Percentiles rank a stretch among this genome's conserved stretches.
phyloP scores from a whole-genome alignment of 2,888 invertebrate genomes.

The Polia nebulosa region DNA sequence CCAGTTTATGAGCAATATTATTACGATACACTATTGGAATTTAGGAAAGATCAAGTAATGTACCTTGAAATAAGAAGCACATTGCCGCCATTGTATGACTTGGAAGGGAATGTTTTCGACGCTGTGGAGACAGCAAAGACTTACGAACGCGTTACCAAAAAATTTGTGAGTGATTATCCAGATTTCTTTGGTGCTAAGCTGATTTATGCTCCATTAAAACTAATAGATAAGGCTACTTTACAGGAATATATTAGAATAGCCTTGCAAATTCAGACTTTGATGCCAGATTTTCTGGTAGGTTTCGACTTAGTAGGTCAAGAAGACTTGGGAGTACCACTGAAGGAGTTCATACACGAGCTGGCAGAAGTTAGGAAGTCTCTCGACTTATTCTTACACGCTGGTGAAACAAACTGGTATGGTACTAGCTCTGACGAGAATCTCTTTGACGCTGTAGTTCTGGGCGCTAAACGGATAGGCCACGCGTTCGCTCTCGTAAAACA shows the following conservation, averaged over 20 bases:
- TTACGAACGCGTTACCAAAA: conserved; percentile 90
- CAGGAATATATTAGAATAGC: conserved; percentile 86
- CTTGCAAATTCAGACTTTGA: conserved; percentile 82
- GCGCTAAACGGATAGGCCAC: conserved; percentile 94
- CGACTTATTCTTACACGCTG: conserved; percentile 95
- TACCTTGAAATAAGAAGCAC: conserved; percentile 93
- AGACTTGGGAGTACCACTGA: conserved; percentile 92
- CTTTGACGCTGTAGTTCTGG: conserved; percentile 94
- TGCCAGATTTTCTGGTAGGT: conserved; percentile 94
- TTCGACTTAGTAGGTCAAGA: conserved; percentile 96
- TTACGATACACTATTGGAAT: conserved; percentile 92
- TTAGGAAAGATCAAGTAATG: conserved; percentile 93
- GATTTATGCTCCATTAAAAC: conserved; percentile 93
- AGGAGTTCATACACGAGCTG: conserved; percentile 91
- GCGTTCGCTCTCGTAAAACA: conserved; percentile 94
- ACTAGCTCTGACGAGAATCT: conserved; percentile 93
- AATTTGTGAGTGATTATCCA: conserved; percentile 91
- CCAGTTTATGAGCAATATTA: conserved; percentile 93
- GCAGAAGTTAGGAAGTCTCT: conserved; percentile 86
- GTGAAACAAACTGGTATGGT: conserved; percentile 95
- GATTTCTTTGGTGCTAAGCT: conserved; percentile 93
- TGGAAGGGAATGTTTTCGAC: conserved; percentile 91
- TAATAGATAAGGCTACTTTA: conserved; percentile 81
- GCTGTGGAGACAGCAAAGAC: conserved; percentile 89
- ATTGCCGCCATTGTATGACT: conserved; percentile 92